Conservation (phyloP, 2,797 vertebrate species). For the Chelidonichthys spinosus region DNA sequence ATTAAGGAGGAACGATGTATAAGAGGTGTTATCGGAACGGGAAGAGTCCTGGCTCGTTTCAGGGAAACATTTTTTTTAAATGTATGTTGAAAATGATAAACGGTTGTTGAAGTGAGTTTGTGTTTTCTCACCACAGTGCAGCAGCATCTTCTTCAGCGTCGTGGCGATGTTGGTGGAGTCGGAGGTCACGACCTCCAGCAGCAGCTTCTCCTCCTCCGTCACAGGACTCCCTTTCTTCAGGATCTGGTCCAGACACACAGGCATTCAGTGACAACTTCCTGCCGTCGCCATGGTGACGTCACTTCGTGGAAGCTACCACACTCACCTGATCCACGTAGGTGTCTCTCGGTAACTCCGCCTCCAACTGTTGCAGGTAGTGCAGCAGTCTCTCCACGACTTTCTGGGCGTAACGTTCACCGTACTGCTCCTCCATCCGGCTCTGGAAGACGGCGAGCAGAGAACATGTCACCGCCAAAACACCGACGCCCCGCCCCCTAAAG, state of each 20-base stretch:
- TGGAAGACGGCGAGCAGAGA: conserved; percentile 46
- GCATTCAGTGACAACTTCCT: not conserved
- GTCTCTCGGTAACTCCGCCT: conserved; percentile 63
- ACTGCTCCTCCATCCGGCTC: conserved; percentile 78
- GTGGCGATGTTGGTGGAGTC: conserved; percentile 50
- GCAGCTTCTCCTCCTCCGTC: conserved; percentile 71
- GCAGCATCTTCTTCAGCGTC: conserved; percentile 71
- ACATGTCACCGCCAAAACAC: not conserved
- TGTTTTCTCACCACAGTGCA: conserved; percentile 72
- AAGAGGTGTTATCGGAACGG: too few species aligned
- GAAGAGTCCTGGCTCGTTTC: too few species aligned
- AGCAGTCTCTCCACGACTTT: conserved; percentile 81
- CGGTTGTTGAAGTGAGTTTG: not conserved
- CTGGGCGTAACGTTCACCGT: conserved; percentile 79
- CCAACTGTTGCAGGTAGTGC: conserved; percentile 73
- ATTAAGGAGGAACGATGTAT: too few species aligned
- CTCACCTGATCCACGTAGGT: conserved; percentile 78
- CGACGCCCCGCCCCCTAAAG: not conserved
- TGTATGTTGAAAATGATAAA: too few species aligned
- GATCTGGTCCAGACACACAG: conserved; percentile 60
- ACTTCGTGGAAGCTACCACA: not conserved
- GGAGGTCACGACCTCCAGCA: conserved; percentile 66
- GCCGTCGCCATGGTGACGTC: too few species aligned
- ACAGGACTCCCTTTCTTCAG: conserved; percentile 63
- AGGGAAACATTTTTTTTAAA: too few species aligned